Evolutionary conservation across 2,888 invertebrate species (phyloP).

Genomic region (Watsonalla cultraria): DNA sequence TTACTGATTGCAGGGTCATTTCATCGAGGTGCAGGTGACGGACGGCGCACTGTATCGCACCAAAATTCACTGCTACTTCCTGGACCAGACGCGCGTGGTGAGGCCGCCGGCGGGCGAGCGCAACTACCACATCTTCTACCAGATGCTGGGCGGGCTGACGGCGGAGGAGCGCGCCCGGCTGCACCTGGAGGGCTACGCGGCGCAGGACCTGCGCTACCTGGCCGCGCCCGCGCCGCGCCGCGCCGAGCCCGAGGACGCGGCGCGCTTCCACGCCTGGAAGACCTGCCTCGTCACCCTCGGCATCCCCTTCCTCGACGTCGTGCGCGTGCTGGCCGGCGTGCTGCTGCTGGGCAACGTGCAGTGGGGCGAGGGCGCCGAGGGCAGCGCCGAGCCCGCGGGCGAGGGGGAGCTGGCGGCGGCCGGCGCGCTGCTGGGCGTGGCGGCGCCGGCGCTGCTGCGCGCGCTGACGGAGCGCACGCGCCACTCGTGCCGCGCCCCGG

Average conservation of each 20-base stretch:
- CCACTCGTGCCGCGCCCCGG: conserved; percentile 83
- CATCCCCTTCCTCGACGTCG: conserved; percentile 95
- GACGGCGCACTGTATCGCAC: conserved; percentile 96
- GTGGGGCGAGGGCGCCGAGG: conserved; percentile 88
- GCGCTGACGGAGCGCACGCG: conserved; percentile 90
- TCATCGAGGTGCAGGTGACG: conserved; percentile 97
- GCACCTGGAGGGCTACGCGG: conserved; percentile 90
- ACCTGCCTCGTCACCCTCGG: conserved; percentile 93
- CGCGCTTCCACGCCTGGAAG: conserved; percentile 93
- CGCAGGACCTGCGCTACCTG: conserved; percentile 89
- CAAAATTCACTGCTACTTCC: conserved; percentile 97
- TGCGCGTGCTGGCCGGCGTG: conserved; percentile 93
- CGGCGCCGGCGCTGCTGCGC: conserved; percentile 85
- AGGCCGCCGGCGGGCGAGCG: conserved; percentile 91
- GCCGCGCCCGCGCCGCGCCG: conserved; percentile 82
- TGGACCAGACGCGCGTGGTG: conserved; percentile 95
- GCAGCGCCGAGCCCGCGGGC: conserved; percentile 88
- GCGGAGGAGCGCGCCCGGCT: conserved; percentile 92
- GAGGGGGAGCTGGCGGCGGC: conserved; percentile 92
- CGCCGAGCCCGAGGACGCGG: conserved; percentile 63
- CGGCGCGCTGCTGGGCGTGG: conserved; percentile 86
- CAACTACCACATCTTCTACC: conserved; percentile 98
- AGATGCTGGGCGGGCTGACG: conserved; percentile 93
- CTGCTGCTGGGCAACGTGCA: conserved; percentile 94
- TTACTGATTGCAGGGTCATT: conserved; percentile 85